These are phyloP conservation scores for Oligia latruncula DNA, from an alignment of 2,888 invertebrate genomes.

Conservation along the genomic window DNA sequence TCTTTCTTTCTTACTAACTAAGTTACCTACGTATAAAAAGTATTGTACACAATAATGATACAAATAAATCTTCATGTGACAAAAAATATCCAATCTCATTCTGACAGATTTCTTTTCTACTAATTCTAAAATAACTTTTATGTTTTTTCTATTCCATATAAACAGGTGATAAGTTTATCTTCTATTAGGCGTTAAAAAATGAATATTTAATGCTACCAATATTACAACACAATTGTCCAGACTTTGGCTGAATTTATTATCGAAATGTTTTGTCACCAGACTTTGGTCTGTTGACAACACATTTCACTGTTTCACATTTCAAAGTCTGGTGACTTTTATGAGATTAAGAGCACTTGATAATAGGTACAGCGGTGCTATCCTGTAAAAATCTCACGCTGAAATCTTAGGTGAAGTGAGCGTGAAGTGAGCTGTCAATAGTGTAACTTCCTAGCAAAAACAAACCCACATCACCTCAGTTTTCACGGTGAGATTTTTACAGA, in stretches of 20 bases:
- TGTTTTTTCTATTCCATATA: not conserved
- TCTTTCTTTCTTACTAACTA: not conserved
- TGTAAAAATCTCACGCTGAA: too few relatives aligned
- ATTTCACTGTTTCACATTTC: not conserved
- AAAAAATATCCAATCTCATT: not conserved
- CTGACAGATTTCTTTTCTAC: not conserved
- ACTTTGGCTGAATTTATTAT: not conserved
- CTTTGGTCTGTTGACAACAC: not conserved
- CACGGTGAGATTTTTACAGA: too few relatives aligned
- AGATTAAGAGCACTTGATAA: not conserved
- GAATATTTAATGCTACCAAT: conserved; percentile 2
- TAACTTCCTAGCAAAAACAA: too few relatives aligned
- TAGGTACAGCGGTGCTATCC: not conserved
- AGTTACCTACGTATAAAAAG: not conserved
- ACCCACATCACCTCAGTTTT: too few relatives aligned
- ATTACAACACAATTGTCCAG: not conserved
- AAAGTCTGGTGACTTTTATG: not conserved
- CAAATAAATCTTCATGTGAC: not conserved
- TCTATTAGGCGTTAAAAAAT: not conserved
- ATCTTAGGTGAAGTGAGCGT: too few relatives aligned
- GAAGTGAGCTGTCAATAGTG: too few relatives aligned
- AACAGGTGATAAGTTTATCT: not conserved
- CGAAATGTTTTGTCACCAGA: not conserved
- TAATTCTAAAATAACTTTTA: not conserved
- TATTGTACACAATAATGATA: not conserved